Evolutionary conservation across 2,113 vertebrate species (phyloP).

Genomic region (Paedocypris sp.): DNA sequence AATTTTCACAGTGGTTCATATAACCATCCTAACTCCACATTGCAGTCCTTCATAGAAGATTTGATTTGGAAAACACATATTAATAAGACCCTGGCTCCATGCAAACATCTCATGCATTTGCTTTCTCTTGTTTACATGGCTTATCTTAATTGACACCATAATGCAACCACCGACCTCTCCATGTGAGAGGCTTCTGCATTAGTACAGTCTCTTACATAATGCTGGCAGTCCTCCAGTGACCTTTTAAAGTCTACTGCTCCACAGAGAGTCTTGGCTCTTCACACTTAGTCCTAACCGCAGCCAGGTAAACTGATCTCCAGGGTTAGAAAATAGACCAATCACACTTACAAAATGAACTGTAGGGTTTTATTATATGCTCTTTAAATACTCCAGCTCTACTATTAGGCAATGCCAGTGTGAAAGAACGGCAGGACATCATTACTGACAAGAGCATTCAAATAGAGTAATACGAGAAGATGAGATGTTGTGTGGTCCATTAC

Average conservation of each 20-base stretch:
- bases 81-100: too few species aligned
- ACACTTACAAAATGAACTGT: background rate
- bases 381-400: background rate
- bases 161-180: background rate
- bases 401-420: background rate
- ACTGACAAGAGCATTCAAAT: background rate
- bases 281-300: background rate
- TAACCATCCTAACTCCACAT: too few species aligned
- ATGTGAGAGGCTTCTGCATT: slow-evolving; percentile 20
- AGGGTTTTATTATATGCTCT: slow-evolving; percentile 8
- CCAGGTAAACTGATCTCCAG: slow-evolving; percentile 18
- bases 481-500: background rate
- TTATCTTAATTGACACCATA: background rate
- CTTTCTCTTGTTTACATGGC: too few species aligned
- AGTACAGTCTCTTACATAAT: slow-evolving; percentile 29
- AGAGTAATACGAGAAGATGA: background rate
- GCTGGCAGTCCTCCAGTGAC: slow-evolving; percentile 26
- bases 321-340: slow-evolving; percentile 17
- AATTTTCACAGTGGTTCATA: too few species aligned
- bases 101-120: too few species aligned
- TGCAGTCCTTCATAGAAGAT: too few species aligned
- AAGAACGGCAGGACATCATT: background rate
- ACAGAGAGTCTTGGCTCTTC: background rate
- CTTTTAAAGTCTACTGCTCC: slow-evolving; percentile 23
- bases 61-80: too few species aligned